Evolutionary conservation across 2,797 vertebrate species (phyloP).

Genomic region (Galago senegalensis): DNA sequence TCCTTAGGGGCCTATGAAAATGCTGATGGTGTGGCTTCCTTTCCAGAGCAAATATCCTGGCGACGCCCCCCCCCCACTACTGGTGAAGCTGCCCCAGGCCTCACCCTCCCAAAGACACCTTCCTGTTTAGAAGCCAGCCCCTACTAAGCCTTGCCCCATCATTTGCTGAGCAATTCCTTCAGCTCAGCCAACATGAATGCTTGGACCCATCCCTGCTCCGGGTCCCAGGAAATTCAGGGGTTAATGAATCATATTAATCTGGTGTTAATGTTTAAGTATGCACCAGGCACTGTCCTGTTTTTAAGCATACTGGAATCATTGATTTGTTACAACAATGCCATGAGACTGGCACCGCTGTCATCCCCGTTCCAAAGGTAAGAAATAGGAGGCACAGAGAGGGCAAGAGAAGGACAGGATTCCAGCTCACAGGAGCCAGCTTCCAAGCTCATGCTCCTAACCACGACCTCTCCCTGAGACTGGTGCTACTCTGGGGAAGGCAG

Average conservation of each 20-base stretch:
- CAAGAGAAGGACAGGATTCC: background rate
- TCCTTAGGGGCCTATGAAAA: background rate
- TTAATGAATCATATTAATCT: background rate
- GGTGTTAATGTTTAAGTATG: background rate
- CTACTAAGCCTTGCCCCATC: background rate
- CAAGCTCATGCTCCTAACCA: background rate
- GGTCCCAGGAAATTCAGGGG: background rate
- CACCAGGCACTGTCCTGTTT: background rate
- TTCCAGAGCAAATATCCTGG: background rate
- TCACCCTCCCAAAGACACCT: background rate
- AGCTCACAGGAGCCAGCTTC: background rate
- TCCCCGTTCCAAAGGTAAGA: background rate
- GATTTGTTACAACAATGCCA: background rate
- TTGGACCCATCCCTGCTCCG: background rate
- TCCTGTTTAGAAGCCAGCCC: background rate
- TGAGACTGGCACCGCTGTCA: background rate
- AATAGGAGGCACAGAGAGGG: background rate
- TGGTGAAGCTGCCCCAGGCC: no score
- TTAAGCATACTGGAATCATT: background rate
- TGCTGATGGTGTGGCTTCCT: background rate
- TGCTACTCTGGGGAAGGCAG: background rate
- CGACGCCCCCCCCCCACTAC: background rate
- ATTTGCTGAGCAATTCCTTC: background rate
- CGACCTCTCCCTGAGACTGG: background rate
- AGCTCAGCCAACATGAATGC: background rate